Percentiles rank a stretch among this genome's conserved stretches.
Evolutionary conservation across 2,113 vertebrate genomes (phyloP).

Genomic region (Micromys minutus): DNA sequence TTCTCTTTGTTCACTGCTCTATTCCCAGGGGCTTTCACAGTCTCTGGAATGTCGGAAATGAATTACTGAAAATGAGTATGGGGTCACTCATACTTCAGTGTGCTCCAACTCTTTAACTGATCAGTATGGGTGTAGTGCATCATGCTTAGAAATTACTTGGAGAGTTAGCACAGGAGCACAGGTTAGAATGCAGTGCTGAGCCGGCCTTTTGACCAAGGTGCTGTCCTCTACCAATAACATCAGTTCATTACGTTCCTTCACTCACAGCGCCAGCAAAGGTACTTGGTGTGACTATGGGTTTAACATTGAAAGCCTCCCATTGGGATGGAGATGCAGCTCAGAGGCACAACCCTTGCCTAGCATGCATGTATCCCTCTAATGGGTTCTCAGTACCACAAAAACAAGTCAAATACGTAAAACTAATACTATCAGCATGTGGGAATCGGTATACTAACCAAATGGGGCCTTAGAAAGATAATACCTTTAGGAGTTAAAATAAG

Average conservation of each 20-base stretch:
- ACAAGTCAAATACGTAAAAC: neutral
- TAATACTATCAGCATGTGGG: neutral
- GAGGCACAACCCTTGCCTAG: too few species aligned
- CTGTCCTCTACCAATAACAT: neutral
- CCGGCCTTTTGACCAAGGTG: neutral
- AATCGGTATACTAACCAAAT: constrained; percentile 48
- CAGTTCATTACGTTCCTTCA: neutral
- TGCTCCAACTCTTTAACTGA: neutral
- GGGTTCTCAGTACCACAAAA: neutral
- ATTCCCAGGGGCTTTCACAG: neutral
- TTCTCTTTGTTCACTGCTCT: neutral
- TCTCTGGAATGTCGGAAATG: neutral
- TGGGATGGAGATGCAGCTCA: too few species aligned
- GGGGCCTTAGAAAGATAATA: neutral
- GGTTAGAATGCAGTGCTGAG: neutral
- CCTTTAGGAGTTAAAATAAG: constrained; percentile 62
- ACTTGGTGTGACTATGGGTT: constrained; percentile 15
- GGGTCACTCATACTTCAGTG: neutral
- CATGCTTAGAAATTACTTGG: neutral
- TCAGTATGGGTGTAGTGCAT: neutral
- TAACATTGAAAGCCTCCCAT: constrained; percentile 25
- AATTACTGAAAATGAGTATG: constrained; percentile 16
- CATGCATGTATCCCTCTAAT: neutral
- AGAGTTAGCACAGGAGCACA: neutral
- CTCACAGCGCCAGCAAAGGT: neutral